Evolutionary conservation across 2,888 invertebrate species (phyloP).

Genomic region (Epinotia ramella): DNA sequence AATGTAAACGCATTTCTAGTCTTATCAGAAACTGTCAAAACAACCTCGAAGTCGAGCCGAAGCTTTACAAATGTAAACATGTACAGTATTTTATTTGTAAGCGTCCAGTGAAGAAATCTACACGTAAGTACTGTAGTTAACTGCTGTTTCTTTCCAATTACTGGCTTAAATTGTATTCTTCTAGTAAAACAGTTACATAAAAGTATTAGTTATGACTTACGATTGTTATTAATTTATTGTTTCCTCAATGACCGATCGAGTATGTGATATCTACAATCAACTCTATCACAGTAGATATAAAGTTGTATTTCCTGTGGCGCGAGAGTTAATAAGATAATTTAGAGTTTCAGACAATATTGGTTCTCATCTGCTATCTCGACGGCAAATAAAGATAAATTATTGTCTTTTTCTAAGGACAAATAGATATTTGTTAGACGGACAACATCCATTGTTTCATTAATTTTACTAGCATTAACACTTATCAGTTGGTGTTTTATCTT

Average conservation of each 20-base stretch:
- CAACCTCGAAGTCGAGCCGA: no score
- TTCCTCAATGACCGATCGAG: not conserved
- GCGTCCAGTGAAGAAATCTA: constrained; percentile 6
- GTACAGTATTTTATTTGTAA: constrained; percentile 19
- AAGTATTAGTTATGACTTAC: not conserved
- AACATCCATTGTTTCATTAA: constrained; percentile 23
- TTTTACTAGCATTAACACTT: constrained; percentile 13
- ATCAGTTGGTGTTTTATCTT: not conserved
- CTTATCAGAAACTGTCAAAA: constrained; percentile 14
- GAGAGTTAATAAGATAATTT: constrained; percentile 15
- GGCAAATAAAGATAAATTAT: constrained; percentile 10
- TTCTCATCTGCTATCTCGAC: constrained; percentile 37
- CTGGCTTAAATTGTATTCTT: not conserved
- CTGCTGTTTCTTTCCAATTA: not conserved
- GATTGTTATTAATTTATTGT: not conserved
- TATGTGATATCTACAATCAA: not conserved
- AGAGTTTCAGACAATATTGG: constrained; percentile 34
- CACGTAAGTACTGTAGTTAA: constrained; percentile 1
- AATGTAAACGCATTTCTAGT: constrained; percentile 7
- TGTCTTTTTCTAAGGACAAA: constrained; percentile 19
- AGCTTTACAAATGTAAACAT: constrained; percentile 41
- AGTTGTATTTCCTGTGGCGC: not conserved
- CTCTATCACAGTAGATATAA: not conserved
- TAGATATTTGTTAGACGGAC: no score
- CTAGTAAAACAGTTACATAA: not conserved